Base-by-base conservation (phyloP, 1,140 invertebrate species). In the Microplitis mediator region DNA sequence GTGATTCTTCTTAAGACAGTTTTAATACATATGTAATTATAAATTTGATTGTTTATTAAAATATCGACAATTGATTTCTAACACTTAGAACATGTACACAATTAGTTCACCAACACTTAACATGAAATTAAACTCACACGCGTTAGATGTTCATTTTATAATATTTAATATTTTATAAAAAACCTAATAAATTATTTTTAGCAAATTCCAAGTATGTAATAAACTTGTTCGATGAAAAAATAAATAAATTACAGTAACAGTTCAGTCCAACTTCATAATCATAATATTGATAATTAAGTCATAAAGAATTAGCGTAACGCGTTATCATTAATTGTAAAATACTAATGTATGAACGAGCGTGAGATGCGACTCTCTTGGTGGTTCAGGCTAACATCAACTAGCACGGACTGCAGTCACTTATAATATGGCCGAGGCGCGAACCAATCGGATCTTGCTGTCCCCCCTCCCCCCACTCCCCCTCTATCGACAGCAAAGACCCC, bases 341-440 rank as follows among this genome's bases (percentile, higher is more conserved):
- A 60, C 58, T 69, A 16, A 23, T 69, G 51, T 54, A 67, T 62
- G 11, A 31, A 34, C 32, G 45, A 45, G 61, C 63, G 69, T 54
- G 72, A 82, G 83, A 83, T 82, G 81, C 82, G 81, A 81, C 80
- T 85, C 83, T 81, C 80, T 81, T 81, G 80, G 78, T 82, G 80
- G 84, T 82, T 85, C 81, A 76, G 76, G 81, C 82, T 82, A 83
- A 83, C 83, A 83, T 86, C 85, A 86, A 85, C 84, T 85, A 85
- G 81, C 82, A 79, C 83, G 81, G 77, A 80, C 81, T 82, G 82
- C 83, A 82, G 79, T 77, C 80, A 82, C 84, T 85, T 82, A 82
- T 85, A 86, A 85, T 86, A 86, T 85, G 84, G 84, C 84, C 78
- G 82, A 82, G 80, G 80, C 83, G 82, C 80, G 80, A 81, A 81